These are phyloP conservation scores for Progne subis DNA, from an alignment of 2,113 vertebrate species.

Conservation along the genomic window DNA sequence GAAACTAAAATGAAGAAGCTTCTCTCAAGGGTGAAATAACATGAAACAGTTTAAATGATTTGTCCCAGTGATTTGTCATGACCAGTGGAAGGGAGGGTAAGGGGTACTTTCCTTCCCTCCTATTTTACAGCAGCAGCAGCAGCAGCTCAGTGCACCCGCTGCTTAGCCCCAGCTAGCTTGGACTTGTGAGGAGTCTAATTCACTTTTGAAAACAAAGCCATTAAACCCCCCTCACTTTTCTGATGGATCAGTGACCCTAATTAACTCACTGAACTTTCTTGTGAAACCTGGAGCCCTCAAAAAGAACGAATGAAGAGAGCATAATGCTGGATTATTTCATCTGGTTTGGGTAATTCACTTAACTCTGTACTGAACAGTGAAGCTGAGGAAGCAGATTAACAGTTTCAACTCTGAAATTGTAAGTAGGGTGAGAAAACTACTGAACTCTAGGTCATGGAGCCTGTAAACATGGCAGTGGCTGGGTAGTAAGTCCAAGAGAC, in stretches of 20 bases:
- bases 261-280: background rate
- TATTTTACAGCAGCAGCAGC: background rate
- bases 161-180: background rate
- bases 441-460: background rate
- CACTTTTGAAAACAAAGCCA: background rate
- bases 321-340: background rate
- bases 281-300: background rate
- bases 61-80: background rate
- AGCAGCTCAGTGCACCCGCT: background rate
- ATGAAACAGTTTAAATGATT: background rate
- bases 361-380: background rate
- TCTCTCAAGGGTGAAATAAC: background rate
- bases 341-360: background rate
- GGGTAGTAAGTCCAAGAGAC: background rate
- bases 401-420: background rate
- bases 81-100: background rate
- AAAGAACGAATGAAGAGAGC: background rate
- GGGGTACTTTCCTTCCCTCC: background rate
- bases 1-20: background rate
- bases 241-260: background rate
- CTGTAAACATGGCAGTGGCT: background rate
- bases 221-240: background rate
- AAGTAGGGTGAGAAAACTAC: background rate
- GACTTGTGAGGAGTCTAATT: background rate
- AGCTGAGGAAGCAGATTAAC: background rate